Evolutionary conservation across 1,140 invertebrate species (phyloP).

Genomic region (Sycophila sp.): DNA sequence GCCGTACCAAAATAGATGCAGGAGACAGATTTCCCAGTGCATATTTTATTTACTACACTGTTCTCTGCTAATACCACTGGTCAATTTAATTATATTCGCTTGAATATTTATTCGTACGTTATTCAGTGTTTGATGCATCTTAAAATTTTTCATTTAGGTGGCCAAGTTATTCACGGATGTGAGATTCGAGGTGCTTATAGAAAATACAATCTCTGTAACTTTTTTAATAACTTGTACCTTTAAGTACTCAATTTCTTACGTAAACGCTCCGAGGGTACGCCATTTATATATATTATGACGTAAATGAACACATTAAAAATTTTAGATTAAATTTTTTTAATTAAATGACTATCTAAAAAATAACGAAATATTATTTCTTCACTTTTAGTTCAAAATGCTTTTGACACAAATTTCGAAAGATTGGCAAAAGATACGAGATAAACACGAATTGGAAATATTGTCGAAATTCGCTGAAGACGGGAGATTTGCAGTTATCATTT

Average conservation of each 20-base stretch:
- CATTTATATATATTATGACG: no score
- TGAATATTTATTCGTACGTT: background rate
- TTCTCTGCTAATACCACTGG: background rate
- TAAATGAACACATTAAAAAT: no score
- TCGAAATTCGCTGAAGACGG: background rate
- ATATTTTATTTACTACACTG: background rate
- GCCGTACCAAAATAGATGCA: background rate
- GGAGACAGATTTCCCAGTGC: background rate
- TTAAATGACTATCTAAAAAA: no score
- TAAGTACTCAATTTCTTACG: background rate
- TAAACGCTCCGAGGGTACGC: background rate
- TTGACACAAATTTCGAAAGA: background rate
- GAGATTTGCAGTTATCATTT: background rate
- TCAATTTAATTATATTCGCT: background rate
- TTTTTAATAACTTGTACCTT: background rate
- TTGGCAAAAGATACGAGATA: background rate
- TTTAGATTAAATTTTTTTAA: no score
- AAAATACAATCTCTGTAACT: background rate
- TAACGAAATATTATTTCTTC: background rate
- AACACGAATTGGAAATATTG: background rate
- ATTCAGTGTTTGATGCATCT: no score
- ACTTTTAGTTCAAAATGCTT: background rate
- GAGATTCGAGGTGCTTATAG: background rate
- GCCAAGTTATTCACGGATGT: background rate
- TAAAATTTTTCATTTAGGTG: background rate